These are phyloP conservation scores for Cyphomyrus plagiostoma DNA, from an alignment of 2,113 vertebrate genomes.

Conservation along the genomic window DNA sequence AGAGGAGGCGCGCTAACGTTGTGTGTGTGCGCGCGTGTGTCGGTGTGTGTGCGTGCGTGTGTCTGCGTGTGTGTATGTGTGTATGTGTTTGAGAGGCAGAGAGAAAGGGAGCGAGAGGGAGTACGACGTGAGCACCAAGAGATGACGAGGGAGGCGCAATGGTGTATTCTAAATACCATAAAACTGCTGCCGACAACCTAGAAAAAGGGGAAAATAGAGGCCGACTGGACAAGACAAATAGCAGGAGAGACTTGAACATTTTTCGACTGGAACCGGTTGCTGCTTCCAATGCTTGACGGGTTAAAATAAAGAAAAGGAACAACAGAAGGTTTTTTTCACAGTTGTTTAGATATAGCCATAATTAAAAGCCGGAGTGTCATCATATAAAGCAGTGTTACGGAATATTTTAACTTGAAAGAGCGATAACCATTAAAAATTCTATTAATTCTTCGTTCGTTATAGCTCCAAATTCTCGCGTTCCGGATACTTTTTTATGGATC, in stretches of 20 bases:
- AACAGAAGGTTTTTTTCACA: not conserved
- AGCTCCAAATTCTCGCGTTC: slow-evolving; percentile 16
- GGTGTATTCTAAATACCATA: slow-evolving; percentile 37
- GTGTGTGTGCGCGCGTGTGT: not conserved
- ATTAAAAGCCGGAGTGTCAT: not conserved
- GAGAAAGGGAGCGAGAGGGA: slow-evolving; percentile 20
- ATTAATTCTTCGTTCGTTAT: not conserved
- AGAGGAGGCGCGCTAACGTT: not conserved
- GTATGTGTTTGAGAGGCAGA: not conserved
- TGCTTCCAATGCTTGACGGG: not conserved
- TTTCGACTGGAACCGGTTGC: not conserved
- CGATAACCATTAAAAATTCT: not conserved
- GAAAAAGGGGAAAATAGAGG: slow-evolving; percentile 25
- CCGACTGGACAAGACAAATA: slow-evolving; percentile 46
- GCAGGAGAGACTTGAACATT: slow-evolving; percentile 16
- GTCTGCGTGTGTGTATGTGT: not conserved
- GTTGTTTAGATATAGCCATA: slow-evolving; percentile 8
- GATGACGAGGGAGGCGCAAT: slow-evolving; percentile 25
- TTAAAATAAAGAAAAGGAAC: not conserved
- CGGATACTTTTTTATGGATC: slow-evolving; percentile 52
- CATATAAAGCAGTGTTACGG: not conserved
- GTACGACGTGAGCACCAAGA: slow-evolving; percentile 18
- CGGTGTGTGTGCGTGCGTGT: not conserved
- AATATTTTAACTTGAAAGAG: slow-evolving; percentile 9
- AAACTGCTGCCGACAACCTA: slow-evolving; percentile 33